Base-by-base conservation (phyloP, 2,888 invertebrate species). In the Trissonchulus sp. region DNA sequence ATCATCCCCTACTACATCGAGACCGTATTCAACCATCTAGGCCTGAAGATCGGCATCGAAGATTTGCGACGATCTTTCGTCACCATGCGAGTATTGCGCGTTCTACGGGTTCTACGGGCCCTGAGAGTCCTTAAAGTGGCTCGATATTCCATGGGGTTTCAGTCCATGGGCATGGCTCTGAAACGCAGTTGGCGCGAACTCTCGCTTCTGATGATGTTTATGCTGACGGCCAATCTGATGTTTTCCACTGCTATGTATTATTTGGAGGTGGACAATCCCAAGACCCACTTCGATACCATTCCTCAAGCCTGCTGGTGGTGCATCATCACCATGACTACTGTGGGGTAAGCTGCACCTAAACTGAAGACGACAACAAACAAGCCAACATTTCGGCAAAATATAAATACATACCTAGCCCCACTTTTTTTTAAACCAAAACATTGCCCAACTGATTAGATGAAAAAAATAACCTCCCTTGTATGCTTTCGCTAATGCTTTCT, bases 261-360 rank as follows among this genome's bases (percentile, higher is more conserved):
- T n/a, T 71, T 71, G n/a, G 71, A 71, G 38, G 35, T 72, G 48
- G 73, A 72, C 33, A 15, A 72, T 48, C 62, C 72, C 1, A 31
- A 48, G 34, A 75, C 75, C 33, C 2, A 75, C n/a, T 75, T 75
- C 35, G 23, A n/a, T 1, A 35, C n/a, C 63, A 75, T 75, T n/a
- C 75, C 75, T 1, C 72, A 31, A 38, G 75, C 75, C 33, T 72
- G 72, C 34, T 75, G 75, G 75, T 75, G 75, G 75, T 75, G 75
- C 34, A 48, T 75, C 35, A 68, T 75, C 38, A 75, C 75, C 8
- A 75, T 75, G 75, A 75, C 75, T 2, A 75, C 75, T n/a, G 75
- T 75, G 1, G 75, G 75, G 1, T 75, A 75, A 34, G 75, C 35
- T 60, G n/a, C n/a, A 60, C n/a, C n/a, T n/a, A n/a, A n/a, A n/a